Evolutionary conservation across 2,888 invertebrate genomes (phyloP).

Genomic region (Abrostola tripartita): DNA sequence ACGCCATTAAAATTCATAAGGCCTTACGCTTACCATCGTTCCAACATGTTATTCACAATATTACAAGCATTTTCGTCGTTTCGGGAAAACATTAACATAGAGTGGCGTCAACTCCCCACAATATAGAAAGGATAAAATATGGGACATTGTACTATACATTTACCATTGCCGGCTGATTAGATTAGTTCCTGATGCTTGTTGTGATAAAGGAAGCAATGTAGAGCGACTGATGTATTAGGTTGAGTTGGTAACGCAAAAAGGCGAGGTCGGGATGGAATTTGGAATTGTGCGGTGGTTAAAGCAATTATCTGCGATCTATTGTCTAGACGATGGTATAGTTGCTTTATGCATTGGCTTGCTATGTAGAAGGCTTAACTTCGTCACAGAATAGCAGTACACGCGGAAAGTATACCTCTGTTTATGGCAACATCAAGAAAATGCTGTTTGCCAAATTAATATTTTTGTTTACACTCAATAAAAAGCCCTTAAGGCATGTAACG

Average conservation of each 20-base stretch:
- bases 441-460: no score
- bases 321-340: constrained; percentile 61
- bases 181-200: constrained; percentile 7
- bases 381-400: background rate
- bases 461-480: no score
- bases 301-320: constrained; percentile 66
- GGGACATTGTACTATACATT: constrained; percentile 4
- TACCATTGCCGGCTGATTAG: constrained; percentile 31
- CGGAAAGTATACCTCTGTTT: background rate
- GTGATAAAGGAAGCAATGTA: constrained; percentile 50
- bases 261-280: constrained; percentile 38
- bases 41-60: constrained; percentile 33
- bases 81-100: constrained; percentile 27
- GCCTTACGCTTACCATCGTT: constrained; percentile 17
- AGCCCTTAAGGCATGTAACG: no score
- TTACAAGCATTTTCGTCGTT: constrained; percentile 22
- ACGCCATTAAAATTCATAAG: constrained; percentile 50
- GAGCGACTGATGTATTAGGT: constrained; percentile 30
- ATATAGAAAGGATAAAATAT: constrained; percentile 8
- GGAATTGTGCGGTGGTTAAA: constrained; percentile 60
- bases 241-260: constrained; percentile 46
- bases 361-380: constrained; percentile 18
- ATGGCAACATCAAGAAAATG: background rate
- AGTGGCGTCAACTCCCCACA: constrained; percentile 23
- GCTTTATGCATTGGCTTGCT: constrained; percentile 23